Conservation (phyloP, 2,113 vertebrate species). For the Piprites chloris region DNA sequence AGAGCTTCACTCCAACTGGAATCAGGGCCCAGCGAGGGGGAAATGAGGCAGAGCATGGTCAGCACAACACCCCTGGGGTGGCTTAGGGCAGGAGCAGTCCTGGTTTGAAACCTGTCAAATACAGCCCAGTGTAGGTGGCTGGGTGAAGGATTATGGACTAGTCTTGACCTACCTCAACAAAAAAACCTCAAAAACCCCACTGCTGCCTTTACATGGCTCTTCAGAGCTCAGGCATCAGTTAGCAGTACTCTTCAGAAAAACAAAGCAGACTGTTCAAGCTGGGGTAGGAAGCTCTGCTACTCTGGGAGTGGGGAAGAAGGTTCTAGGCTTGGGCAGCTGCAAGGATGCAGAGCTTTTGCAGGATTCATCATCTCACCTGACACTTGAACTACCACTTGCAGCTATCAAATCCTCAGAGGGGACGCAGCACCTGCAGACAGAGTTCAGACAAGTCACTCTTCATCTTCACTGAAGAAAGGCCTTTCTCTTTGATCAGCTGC, state of each 20-base stretch:
- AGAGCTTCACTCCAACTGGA: background rate
- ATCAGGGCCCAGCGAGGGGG: background rate
- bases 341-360: background rate
- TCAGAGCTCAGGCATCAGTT: background rate
- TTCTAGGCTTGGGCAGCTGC: background rate
- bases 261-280: background rate
- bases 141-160: background rate
- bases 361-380: background rate
- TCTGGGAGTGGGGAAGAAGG: background rate
- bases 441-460: background rate
- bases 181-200: background rate
- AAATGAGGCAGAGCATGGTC: background rate
- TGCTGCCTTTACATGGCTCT: background rate
- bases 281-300: background rate
- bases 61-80: background rate
- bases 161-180: background rate
- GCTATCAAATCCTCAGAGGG: background rate
- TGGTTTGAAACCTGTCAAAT: background rate
- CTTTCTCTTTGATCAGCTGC: background rate
- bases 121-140: accelerated
- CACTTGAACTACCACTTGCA: background rate
- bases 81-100: background rate
- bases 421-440: background rate
- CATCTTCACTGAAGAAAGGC: background rate
- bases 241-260: background rate